Base-by-base conservation (phyloP, 2,888 invertebrate genomes). In the Vanessa cardui region DNA sequence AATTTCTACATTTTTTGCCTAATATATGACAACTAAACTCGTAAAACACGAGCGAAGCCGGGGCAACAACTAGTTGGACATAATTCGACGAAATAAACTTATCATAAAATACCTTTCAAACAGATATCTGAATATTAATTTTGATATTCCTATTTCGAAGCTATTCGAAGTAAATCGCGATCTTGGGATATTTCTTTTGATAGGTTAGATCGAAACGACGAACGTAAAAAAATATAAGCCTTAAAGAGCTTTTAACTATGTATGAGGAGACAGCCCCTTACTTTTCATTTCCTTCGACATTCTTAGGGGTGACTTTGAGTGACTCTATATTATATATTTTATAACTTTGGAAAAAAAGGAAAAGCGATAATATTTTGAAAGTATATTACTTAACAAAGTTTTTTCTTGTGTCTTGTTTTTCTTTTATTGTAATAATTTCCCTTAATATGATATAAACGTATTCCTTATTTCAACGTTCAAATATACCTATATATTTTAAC, bases 221-320 rank as follows among this genome's bases (percentile, higher is more conserved):
- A 79, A 80, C 80, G 84, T 81, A 82, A 84, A 80, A 83, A 89
- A 90, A 89, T 89, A 89, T 86, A 85, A 84, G 77, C 83, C 87
- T 87, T 89, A 86, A 89, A 88, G 82, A 90, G 84, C 83, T 85
- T 90, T 90, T 90, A 90, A 88, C 86, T 90, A 89, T 90, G 88
- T 89, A 90, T 89, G 88, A 88, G 88, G 82, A 89, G 88, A 90
- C 87, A 87, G 78, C 81, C 83, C 87, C 85, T 90, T 87, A 89
- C 85, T 90, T 89, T 88, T 90, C 89, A 92, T 90, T 91, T 90
- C 88, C 84, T 80, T 78, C 78, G 84, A 83, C 87, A 78, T 85
- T 83, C 83, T 79, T 83, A 75, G 82, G 39, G 66, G 50, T 39
- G 65, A 67, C 47, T 84, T 83, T 80, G 80, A 84, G 87, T 84